Evolutionary conservation across 2,888 invertebrate genomes (phyloP).

Genomic region (Myopa testacea): DNA sequence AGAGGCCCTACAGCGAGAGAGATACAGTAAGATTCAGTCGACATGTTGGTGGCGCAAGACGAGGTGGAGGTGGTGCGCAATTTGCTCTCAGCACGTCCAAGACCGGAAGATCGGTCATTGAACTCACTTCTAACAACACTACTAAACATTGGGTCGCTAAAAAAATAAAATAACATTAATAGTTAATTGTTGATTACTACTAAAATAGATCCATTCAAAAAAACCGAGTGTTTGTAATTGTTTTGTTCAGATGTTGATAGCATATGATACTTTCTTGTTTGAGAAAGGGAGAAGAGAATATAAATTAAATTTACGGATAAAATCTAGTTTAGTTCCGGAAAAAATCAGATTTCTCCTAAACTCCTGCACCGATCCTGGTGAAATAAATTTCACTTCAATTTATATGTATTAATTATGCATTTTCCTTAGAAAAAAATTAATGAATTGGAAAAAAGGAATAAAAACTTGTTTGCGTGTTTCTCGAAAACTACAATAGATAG

Average conservation of each 20-base stretch:
- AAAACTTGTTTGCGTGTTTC: too few relatives aligned
- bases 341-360: not conserved
- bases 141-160: conserved; percentile 69
- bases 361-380: too few relatives aligned
- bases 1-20: conserved; percentile 99
- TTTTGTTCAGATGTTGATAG: too few relatives aligned
- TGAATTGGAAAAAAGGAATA: not conserved
- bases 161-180: conserved; percentile 40
- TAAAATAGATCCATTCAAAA: conserved; percentile 45
- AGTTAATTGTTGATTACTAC: conserved; percentile 39
- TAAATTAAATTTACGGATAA: too few relatives aligned
- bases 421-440: not conserved
- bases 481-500: too few relatives aligned
- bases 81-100: conserved; percentile 60
- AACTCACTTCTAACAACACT: conserved; percentile 65
- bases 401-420: too few relatives aligned
- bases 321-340: too few relatives aligned
- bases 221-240: too few relatives aligned
- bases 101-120: conserved; percentile 58
- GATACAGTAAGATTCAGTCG: conserved; percentile 81
- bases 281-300: too few relatives aligned
- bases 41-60: conserved; percentile 77
- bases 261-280: too few relatives aligned
- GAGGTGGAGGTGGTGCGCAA: conserved; percentile 68
- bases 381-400: too few relatives aligned